Percentiles rank a stretch among this genome's conserved stretches.
Conservation (phyloP, 2,113 vertebrate species). For the Neopipo cinnamomea region DNA sequence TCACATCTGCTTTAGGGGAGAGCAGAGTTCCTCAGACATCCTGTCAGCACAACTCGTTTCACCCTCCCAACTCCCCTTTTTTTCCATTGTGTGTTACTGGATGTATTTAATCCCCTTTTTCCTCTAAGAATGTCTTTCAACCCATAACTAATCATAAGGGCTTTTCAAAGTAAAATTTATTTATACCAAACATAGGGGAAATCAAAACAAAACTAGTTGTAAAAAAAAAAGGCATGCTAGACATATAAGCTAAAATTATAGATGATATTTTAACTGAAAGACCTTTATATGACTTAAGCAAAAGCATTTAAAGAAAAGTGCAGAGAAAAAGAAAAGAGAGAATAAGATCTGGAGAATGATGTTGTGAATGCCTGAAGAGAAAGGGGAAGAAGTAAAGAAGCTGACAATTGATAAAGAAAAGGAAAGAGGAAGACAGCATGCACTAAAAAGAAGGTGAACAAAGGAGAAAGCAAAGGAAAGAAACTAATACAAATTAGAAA, state of each 20-base stretch:
- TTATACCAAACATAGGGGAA: not conserved
- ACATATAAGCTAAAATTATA: not conserved
- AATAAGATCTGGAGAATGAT: not conserved
- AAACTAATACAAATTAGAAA: not conserved
- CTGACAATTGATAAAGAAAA: not conserved
- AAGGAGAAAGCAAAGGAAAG: not conserved
- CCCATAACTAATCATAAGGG: not conserved
- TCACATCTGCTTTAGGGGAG: not conserved
- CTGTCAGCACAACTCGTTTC: not conserved
- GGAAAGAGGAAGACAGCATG: not conserved
- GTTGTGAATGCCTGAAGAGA: not conserved
- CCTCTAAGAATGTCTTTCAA: conserved; percentile 10
- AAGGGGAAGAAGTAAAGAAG: not conserved
- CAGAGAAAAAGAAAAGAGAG: not conserved
- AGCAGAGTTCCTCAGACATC: not conserved
- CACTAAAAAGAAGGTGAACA: not conserved
- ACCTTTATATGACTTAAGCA: not conserved
- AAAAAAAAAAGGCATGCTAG: not conserved
- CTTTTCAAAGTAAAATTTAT: not conserved
- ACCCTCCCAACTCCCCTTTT: not conserved
- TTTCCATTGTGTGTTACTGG: not conserved
- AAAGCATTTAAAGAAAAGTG: not conserved
- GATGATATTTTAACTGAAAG: not conserved
- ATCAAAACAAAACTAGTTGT: not conserved
- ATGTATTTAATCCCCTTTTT: conserved; percentile 25